phyloP scores from a whole-genome alignment of 2,888 invertebrate species.

The Capitulum mitella region DNA sequence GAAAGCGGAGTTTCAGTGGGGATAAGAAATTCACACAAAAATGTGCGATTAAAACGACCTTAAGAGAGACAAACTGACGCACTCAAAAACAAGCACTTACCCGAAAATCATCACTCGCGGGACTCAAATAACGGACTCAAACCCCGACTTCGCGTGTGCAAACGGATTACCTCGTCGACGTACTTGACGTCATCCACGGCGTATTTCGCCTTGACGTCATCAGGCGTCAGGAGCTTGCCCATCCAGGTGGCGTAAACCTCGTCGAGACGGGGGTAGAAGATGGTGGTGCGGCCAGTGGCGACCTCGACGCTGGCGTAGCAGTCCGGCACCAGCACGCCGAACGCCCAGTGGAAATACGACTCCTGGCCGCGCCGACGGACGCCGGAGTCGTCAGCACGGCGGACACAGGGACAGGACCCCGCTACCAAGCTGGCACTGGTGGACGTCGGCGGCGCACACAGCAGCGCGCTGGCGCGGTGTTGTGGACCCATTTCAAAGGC shows the following conservation, averaged over 20 bases:
- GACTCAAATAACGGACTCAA: no score
- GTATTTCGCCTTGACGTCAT: constrained; percentile 71
- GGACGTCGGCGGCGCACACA: neutral
- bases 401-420: neutral
- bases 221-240: constrained; percentile 66
- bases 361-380: constrained; percentile 55
- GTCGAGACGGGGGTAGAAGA: constrained; percentile 82
- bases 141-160: neutral
- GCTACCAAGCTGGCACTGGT: no score
- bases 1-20: no score
- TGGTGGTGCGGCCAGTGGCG: constrained; percentile 56
- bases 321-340: constrained; percentile 87
- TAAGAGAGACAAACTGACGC: no score
- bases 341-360: constrained; percentile 92
- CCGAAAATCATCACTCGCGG: no score
- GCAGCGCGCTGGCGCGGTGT: no score
- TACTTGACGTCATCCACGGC: constrained; percentile 72
- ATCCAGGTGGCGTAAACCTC: constrained; percentile 88
- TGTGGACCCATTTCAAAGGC: no score
- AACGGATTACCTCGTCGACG: constrained; percentile 59
- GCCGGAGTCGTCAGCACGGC: neutral
- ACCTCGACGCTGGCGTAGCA: constrained; percentile 80
- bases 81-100: no score
- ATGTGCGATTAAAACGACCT: no score
- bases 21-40: no score